Base-by-base conservation (phyloP, 2,888 invertebrate species). In the Limnephilus lunatus region DNA sequence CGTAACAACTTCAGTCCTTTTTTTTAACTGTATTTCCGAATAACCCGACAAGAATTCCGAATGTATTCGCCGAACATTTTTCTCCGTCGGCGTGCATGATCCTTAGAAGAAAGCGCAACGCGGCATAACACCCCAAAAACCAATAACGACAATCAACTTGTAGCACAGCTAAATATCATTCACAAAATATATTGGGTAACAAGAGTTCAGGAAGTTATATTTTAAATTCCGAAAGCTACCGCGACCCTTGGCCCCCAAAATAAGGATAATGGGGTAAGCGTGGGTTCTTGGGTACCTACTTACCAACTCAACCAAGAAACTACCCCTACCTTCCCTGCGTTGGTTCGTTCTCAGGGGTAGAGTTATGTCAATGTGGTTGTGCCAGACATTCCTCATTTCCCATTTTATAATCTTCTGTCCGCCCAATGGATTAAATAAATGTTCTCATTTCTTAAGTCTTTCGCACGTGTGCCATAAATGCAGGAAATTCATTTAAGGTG, bases 201-300 rank as follows among this genome's bases (percentile, higher is more conserved):
- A 91, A 82, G 81, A 91, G 25, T 91, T 91, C 86, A 93, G 93
- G 93, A 93, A 93, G 93, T 93, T 90, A 91, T 81, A 91, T 19
- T 89, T 92, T 93, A 92, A 91, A 92, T 92, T 80, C 91, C 91
- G 90, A 92, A 90, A 90, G 92, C 91, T 92, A 92, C 91, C 93
- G 92, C 53, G 92, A 88, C 93, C 87, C 88, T 88, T 92, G 86
- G 39, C 85, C 19, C 39, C 85, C n/a, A 19, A 19, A 85, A 85
- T 44, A 31, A 15, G 7, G 32, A 32, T 32, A 81, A 7, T n/a
- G 81, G 14, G 11, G 12, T 31, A 81, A n/a, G 81, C 9, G 12
- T 31, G 9, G 3, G 81, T 81, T n/a, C 81, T 81, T 7, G 81
- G 81, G n/a, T 30, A 25, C n/a, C 14, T 31, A n/a, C n/a, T 30